A percentile compares a stretch with the other conserved stretches of the same genome.
These are phyloP conservation scores for Pogoniulus pusillus DNA, from an alignment of 2,797 vertebrate genomes.

Conservation along the genomic window DNA sequence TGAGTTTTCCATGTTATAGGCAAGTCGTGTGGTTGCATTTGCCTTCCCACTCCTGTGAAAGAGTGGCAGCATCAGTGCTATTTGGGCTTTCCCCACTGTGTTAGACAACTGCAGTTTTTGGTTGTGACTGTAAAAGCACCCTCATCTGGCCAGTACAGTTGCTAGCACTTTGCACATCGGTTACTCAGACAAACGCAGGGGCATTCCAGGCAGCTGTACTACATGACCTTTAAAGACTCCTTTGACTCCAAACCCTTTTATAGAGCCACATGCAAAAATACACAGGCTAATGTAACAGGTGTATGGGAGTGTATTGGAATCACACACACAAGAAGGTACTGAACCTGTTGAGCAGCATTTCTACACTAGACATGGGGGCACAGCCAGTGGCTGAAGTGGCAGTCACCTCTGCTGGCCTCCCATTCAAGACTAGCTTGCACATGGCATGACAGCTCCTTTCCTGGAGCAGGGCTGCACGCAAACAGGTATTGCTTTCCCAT, in stretches of 20 bases:
- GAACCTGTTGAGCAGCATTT: neutral
- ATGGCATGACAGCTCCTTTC: accelerated
- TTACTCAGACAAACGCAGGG: neutral
- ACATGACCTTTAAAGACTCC: neutral
- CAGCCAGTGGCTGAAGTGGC: neutral
- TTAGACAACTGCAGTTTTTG: neutral
- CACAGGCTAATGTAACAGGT: neutral
- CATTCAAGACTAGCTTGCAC: neutral
- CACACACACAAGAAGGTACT: accelerated
- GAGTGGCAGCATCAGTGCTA: neutral
- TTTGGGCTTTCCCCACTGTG: conserved; percentile 2
- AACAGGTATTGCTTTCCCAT: accelerated
- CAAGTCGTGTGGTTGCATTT: conserved; percentile 29
- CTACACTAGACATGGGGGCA: accelerated
- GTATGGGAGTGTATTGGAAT: accelerated
- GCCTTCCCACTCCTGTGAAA: neutral
- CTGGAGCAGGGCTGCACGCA: accelerated
- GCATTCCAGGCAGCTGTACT: neutral
- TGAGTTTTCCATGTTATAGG: conserved; percentile 6
- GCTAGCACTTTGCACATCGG: neutral
- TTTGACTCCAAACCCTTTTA: neutral
- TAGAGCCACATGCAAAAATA: neutral
- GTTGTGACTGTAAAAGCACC: neutral
- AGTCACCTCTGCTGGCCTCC: neutral
- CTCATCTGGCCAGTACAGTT: neutral